Evolutionary conservation across 1,140 invertebrate genomes (phyloP).

Genomic region (Mercenaria mercenaria): DNA sequence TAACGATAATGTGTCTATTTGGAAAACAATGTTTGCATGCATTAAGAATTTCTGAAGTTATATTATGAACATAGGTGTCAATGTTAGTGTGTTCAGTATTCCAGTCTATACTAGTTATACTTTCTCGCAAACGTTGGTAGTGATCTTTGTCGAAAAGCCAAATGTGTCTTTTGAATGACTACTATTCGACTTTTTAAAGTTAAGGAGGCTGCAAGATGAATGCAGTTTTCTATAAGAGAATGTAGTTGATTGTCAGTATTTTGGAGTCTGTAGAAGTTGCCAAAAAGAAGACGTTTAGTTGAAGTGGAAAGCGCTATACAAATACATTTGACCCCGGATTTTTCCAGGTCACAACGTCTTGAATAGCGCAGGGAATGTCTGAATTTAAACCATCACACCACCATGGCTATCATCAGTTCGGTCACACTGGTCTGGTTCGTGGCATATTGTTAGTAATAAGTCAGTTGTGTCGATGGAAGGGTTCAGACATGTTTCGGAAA

Average conservation of each 20-base stretch:
- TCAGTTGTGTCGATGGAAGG: neutral
- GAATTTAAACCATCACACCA: neutral
- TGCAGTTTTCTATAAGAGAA: neutral
- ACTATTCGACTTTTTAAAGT: neutral
- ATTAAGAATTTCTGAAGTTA: neutral
- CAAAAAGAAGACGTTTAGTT: neutral
- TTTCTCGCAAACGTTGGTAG: neutral
- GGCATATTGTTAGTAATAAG: neutral
- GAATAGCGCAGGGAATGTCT: neutral
- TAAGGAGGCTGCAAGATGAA: slow-evolving; percentile 17
- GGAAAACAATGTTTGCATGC: neutral
- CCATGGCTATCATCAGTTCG: slow-evolving; percentile 3
- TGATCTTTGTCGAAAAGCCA: neutral
- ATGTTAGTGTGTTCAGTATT: neutral
- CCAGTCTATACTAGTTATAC: neutral
- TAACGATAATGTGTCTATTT: neutral
- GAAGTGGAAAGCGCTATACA: neutral
- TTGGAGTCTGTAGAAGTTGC: slow-evolving; percentile 8
- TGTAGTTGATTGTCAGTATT: neutral
- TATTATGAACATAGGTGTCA: neutral
- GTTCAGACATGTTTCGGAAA: neutral
- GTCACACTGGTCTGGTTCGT: neutral
- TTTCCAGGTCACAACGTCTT: neutral
- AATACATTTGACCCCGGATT: neutral
- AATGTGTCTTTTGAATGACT: neutral